phyloP scores from a whole-genome alignment of 1,140 invertebrate genomes.

The Diachasmimorpha longicaudata region DNA sequence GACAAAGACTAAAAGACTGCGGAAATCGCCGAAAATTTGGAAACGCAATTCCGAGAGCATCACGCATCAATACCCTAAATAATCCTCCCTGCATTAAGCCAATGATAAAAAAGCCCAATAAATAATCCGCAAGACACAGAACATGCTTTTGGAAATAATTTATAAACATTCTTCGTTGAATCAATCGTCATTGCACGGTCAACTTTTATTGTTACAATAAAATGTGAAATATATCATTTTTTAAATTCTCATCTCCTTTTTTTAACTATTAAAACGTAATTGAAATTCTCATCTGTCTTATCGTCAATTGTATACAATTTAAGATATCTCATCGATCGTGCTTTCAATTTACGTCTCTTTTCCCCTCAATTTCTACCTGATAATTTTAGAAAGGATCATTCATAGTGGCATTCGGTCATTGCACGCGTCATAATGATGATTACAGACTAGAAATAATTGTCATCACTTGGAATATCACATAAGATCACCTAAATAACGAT shows the following conservation, averaged over 20 bases:
- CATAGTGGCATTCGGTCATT: conserved; percentile 22
- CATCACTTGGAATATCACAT: conserved; percentile 28
- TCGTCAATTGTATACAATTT: not conserved
- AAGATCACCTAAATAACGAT: not conserved
- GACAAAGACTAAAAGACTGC: not conserved
- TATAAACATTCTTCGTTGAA: conserved; percentile 18
- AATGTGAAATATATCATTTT: conserved; percentile 22
- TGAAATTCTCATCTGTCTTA: not conserved
- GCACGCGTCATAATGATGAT: conserved; percentile 29
- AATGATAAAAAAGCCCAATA: conserved; percentile 15
- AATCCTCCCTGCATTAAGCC: conserved; percentile 15
- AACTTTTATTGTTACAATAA: conserved; percentile 24
- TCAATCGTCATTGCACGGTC: conserved; percentile 12
- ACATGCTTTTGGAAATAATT: conserved; percentile 19
- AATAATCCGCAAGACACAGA: not conserved
- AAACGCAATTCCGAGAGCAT: conserved; percentile 8
- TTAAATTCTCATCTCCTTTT: not conserved
- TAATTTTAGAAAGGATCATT: conserved; percentile 19
- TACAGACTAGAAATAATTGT: conserved; percentile 32
- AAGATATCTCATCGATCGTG: not conserved
- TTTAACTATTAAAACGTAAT: conserved; percentile 3
- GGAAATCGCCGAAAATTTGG: conserved; percentile 24
- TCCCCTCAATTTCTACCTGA: not conserved
- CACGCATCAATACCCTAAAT: conserved; percentile 4
- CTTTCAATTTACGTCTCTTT: not conserved